Evolutionary conservation across 2,113 vertebrate species (phyloP).

Genomic region (Heliornis fulica): DNA sequence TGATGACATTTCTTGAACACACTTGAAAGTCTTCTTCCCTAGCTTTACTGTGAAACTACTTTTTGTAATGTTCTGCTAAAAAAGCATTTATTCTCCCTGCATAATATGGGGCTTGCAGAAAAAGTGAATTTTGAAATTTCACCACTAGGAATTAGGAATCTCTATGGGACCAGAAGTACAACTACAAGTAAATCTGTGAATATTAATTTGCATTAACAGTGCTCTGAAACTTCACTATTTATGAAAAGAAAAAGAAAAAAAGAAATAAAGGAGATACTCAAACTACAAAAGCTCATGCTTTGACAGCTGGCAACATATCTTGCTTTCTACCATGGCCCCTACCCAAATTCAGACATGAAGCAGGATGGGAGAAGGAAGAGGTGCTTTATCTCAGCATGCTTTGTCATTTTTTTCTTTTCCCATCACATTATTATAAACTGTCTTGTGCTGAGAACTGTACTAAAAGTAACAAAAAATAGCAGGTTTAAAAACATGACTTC

Average conservation of each 20-base stretch:
- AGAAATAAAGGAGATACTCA: too few relatives aligned
- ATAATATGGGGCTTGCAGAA: background rate
- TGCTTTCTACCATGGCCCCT: background rate
- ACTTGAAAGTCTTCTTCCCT: background rate
- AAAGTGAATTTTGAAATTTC: background rate
- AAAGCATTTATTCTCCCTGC: background rate
- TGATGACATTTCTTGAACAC: background rate
- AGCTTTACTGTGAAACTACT: background rate
- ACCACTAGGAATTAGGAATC: background rate
- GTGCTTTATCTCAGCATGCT: background rate
- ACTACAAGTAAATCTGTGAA: background rate
- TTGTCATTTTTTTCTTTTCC: background rate
- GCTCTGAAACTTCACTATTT: background rate
- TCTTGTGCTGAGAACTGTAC: background rate
- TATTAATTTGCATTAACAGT: background rate
- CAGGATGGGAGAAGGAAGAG: background rate
- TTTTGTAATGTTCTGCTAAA: background rate
- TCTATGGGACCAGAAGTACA: background rate
- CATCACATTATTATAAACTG: background rate
- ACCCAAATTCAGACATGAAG: background rate
- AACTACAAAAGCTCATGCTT: background rate
- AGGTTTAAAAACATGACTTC: background rate
- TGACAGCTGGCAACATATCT: background rate
- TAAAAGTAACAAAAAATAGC: background rate
- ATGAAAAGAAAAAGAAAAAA: background rate